Evolutionary conservation across 2,113 vertebrate genomes (phyloP).

Genomic region (Chamaetylas fuelleborni): DNA sequence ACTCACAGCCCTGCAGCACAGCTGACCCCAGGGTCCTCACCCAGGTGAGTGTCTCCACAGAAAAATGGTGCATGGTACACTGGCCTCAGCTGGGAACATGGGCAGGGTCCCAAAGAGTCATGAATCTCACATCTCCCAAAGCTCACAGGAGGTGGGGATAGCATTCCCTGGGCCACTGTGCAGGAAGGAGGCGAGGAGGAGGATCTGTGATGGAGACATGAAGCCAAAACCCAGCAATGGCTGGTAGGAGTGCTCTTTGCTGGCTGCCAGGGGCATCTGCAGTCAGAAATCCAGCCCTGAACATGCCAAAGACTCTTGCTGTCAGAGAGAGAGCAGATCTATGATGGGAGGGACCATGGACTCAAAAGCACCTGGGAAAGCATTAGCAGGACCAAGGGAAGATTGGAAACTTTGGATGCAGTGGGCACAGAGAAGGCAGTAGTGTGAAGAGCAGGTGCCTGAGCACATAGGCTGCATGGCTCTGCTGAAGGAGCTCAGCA

Average conservation of each 20-base stretch:
- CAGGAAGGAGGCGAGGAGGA: neutral
- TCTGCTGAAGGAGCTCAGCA: neutral
- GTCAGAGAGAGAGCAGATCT: neutral
- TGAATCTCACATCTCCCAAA: rapidly evolving
- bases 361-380: neutral
- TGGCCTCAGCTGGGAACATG: neutral
- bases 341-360: rapidly evolving
- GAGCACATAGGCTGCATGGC: neutral
- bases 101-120: rapidly evolving
- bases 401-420: neutral
- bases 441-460: neutral
- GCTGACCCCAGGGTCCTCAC: rapidly evolving
- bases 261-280: neutral
- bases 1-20: neutral
- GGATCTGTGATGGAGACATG: neutral
- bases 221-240: neutral
- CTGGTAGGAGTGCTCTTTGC: neutral
- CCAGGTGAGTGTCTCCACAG: neutral
- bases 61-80: rapidly evolving
- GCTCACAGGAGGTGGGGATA: neutral
- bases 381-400: neutral
- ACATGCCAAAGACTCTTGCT: rapidly evolving
- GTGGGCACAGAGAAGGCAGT: rapidly evolving
- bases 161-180: neutral
- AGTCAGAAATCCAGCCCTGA: neutral